These are phyloP conservation scores for Oreocharis arfaki DNA, from an alignment of 2,113 vertebrate species.

Conservation along the genomic window DNA sequence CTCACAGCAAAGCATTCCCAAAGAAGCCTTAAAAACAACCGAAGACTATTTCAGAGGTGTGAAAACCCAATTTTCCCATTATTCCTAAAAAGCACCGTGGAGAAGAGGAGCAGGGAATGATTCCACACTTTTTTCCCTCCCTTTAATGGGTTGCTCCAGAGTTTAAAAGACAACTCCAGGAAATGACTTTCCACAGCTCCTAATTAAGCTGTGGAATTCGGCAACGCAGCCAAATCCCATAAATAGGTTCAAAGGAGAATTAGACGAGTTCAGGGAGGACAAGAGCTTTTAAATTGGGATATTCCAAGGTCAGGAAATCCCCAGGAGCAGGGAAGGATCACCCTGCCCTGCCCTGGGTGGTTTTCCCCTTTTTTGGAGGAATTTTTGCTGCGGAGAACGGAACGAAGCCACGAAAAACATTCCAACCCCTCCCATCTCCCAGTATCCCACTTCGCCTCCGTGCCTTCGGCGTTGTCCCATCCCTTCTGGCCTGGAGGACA, in stretches of 20 bases:
- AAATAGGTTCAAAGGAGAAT: background rate
- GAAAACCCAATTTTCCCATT: background rate
- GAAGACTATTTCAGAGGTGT: background rate
- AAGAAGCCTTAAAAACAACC: background rate
- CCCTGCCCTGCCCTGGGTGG: background rate
- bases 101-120: background rate
- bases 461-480: background rate
- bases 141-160: background rate
- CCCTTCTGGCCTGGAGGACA: background rate
- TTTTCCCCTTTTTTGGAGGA: accelerated
- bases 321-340: background rate
- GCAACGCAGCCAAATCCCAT: background rate
- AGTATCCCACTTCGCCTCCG: accelerated
- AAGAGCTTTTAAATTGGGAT: background rate
- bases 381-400: accelerated
- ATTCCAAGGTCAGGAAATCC: background rate
- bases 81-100: background rate
- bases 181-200: background rate
- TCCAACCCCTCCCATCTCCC: background rate
- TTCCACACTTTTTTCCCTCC: background rate
- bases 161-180: background rate
- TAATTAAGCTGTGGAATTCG: background rate
- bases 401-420: accelerated
- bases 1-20: background rate
- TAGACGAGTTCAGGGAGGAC: background rate